Percentiles rank a stretch among this genome's conserved stretches.
phyloP scores from a whole-genome alignment of 2,888 invertebrate genomes.

The Cyrtodaria siliqua region DNA sequence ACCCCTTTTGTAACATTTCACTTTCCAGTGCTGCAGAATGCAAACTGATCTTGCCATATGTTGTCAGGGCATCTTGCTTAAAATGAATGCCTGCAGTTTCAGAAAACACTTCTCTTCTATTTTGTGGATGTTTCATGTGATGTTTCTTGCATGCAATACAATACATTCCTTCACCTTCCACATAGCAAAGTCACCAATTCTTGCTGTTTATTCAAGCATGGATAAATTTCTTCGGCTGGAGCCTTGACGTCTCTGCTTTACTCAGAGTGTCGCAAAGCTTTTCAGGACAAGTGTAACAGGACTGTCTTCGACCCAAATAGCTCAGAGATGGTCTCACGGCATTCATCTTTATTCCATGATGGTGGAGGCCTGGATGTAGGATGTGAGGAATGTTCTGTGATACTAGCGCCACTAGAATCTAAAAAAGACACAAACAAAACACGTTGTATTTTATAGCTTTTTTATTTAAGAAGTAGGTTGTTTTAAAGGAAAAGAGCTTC shows the following conservation, averaged over 20 bases:
- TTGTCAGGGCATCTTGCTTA: not conserved
- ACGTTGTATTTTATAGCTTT: too few relatives aligned
- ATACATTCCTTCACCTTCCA: too few relatives aligned
- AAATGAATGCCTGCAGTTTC: not conserved
- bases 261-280: not conserved
- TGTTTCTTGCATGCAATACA: not conserved
- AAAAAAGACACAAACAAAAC: too few relatives aligned
- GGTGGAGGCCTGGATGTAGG: too few relatives aligned
- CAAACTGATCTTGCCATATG: not conserved
- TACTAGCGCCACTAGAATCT: too few relatives aligned
- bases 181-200: too few relatives aligned
- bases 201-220: not conserved
- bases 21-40: constrained; percentile 1
- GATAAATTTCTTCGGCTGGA: not conserved
- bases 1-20: not conserved
- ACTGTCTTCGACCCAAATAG: too few relatives aligned
- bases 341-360: too few relatives aligned
- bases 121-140: not conserved
- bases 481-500: too few relatives aligned
- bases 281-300: not conserved
- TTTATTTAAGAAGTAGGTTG: too few relatives aligned
- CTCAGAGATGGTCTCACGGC: too few relatives aligned
- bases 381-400: too few relatives aligned
- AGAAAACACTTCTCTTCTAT: not conserved
- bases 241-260: not conserved